Conservation (phyloP, 1,140 invertebrate genomes). For the Drosophila miranda region DNA sequence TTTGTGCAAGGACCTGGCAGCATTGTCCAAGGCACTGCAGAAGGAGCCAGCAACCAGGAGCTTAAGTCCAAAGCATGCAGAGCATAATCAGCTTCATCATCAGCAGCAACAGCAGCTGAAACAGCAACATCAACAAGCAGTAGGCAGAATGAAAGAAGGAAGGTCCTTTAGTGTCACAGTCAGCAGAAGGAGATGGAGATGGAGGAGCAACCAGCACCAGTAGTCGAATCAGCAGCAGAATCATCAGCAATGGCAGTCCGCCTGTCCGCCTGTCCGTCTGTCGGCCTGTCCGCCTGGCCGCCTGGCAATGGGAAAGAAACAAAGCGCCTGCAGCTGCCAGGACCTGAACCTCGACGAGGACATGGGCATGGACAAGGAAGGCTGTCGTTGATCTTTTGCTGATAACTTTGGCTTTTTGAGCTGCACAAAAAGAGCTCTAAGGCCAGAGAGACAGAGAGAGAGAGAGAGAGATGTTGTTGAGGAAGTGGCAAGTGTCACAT, state of each 20-base stretch:
- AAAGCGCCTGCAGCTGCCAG: constrained; percentile 62
- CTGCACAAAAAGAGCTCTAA: constrained; percentile 25
- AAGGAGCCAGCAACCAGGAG: constrained; percentile 23
- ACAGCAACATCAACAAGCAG: constrained; percentile 57
- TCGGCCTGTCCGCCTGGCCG: constrained; percentile 1
- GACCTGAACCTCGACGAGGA: constrained; percentile 30
- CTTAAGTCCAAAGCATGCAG: constrained; percentile 66
- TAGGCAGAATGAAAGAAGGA: constrained; percentile 60
- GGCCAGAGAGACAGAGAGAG: constrained; percentile 9
- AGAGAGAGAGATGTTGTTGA: constrained; percentile 13
- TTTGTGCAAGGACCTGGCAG: constrained; percentile 56
- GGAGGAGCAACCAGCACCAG: constrained; percentile 17
- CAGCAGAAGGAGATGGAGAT: constrained; percentile 33
- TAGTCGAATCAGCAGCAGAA: constrained; percentile 30
- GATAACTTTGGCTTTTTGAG: constrained; percentile 75
- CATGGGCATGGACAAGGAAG: constrained; percentile 14
- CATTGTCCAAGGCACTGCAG: constrained; percentile 64
- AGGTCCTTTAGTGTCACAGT: constrained; percentile 74
- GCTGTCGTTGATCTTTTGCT: constrained; percentile 77
- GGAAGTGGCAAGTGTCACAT: constrained; percentile 57
- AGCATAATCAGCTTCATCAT: constrained; percentile 78
- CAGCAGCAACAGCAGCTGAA: constrained; percentile 40
- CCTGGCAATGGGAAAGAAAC: constrained; percentile 55
- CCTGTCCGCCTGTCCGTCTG: constrained; percentile 5
- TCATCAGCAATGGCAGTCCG: constrained; percentile 45